Evolutionary conservation across 2,113 vertebrate species (phyloP), one percentile per base, ranked within the genome.

Genomic region (Dasyprocta punctata): DNA sequence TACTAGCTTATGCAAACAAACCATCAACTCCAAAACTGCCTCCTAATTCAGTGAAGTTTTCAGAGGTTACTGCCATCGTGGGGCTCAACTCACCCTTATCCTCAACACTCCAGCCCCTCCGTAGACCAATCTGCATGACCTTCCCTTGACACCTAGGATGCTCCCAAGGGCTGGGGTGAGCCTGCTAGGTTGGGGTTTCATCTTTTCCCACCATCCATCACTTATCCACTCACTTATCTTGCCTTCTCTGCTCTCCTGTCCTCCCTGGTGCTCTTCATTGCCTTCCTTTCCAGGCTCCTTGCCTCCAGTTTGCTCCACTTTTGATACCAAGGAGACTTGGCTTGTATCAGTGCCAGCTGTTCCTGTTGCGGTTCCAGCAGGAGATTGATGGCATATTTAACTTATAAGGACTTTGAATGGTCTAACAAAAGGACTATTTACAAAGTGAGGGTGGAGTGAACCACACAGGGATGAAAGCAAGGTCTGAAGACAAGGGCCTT

Each of bases 181-280:
- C 10, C 33, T 93, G 22, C 17, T 10, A 24, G 20, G 24, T 22
- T 12, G 63, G n/a, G 44, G 63, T 36, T 77, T 30, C 12, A 1
- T 22, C 4, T 83, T 44, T 44, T 52, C 36, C 67, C 2, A n/a
- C 38, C n/a, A 49, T 0, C 4, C 30, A 19, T 24, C 1, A 14
- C 4, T 20, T 20, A 33, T 24, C 44, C 4, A 22, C 71, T 58
- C 36, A 41, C 28, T 14, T 30, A 11, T 13, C n/a, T n/a, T 26
- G 41, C 41, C 19, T 83, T 65, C 65, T 38, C 52, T 41, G 6
- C 5, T 49, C 71, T 58, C 81, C 58, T 58, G 49, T 33, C 38
- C 28, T 58, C 36, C 44, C 4, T 0, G 3, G 56, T 6, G 17
- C 56, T 67, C 7, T 52, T 49, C 36, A 49, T 33, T 33, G 2